Base-by-base conservation (phyloP, 2,888 invertebrate species). In the Synanthedon formicaeformis region DNA sequence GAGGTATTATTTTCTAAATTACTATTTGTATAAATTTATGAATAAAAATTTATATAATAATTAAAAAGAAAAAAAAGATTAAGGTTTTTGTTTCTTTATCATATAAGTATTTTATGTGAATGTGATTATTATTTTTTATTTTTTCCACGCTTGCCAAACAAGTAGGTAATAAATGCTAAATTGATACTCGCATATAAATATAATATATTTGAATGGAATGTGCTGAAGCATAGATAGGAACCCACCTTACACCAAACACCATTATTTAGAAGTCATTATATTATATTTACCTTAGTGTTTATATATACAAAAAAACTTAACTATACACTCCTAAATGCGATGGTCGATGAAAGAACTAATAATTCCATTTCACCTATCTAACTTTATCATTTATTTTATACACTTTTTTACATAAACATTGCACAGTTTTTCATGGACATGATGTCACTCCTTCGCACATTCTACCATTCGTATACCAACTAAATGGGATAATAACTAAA, bases 161-260 rank as follows among this genome's bases (percentile, higher is more conserved):
- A 56, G 57, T 55, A 45, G n/a, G 10, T 11, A 12, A 12, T 45
- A 45, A 63, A 72, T 80, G 83, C 85, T 82, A 86, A 86, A 86
- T 84, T 79, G 69, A 83, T 64, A 66, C 86, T 85, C 83, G 86
- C 64, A 73, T 73, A 85, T 84, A 86, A 86, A 86, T 85, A 84
- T 75, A 83, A 84, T 75, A 83, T 80, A 82, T 81, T 79, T 55
- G 57, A 73, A 71, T 76, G 78, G 76, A 81, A 80, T 73, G 83
- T 85, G 78, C 75, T 72, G 74, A 84, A 84, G 81, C 81, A 64
- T 74, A 79, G 83, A 83, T 82, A 87, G 86, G 86, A 75, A 81
- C 81, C 80, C 81, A 81, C 78, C 70, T 79, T 81, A 86, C 79
- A 86, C 84, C 86, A 75, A 84, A 87, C 83, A 86, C 86, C 86